These are phyloP conservation scores for Aphaenogaster ashmeadi DNA, from an alignment of 1,140 invertebrate genomes.

Conservation along the genomic window DNA sequence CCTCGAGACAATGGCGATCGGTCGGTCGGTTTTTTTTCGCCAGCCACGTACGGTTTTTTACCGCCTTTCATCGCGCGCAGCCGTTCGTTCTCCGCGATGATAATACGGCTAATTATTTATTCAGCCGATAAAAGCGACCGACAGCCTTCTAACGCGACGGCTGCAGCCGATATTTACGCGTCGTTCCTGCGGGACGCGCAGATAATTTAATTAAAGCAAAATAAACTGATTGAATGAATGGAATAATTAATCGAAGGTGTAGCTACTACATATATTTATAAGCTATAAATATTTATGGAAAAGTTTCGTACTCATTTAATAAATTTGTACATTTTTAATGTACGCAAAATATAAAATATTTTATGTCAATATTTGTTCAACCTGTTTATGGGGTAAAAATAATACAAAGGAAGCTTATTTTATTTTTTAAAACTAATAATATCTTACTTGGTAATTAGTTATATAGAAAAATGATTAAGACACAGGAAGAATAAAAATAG, in stretches of 20 bases:
- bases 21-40: conserved; percentile 40
- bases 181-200: conserved; percentile 17
- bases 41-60: conserved; percentile 39
- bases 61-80: conserved; percentile 30
- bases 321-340: neutral
- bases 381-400: neutral
- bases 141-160: conserved; percentile 30
- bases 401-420: neutral
- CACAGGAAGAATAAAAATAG: neutral
- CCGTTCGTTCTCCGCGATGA: conserved; percentile 30
- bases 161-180: conserved; percentile 33
- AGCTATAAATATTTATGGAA: neutral
- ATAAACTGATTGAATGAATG: conserved; percentile 33
- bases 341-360: neutral
- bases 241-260: neutral
- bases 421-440: neutral
- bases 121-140: conserved; percentile 54
- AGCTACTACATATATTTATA: neutral
- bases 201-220: conserved; percentile 40
- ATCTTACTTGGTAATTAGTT: neutral
- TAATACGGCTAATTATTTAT: conserved; percentile 76
- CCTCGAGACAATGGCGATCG: conserved; percentile 60
- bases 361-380: neutral
- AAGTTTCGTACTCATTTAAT: neutral
- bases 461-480: neutral